These are phyloP conservation scores for Agelas oroides DNA, from an alignment of 37 sponge, comb jelly and placozoan species.

Conservation along the genomic window DNA sequence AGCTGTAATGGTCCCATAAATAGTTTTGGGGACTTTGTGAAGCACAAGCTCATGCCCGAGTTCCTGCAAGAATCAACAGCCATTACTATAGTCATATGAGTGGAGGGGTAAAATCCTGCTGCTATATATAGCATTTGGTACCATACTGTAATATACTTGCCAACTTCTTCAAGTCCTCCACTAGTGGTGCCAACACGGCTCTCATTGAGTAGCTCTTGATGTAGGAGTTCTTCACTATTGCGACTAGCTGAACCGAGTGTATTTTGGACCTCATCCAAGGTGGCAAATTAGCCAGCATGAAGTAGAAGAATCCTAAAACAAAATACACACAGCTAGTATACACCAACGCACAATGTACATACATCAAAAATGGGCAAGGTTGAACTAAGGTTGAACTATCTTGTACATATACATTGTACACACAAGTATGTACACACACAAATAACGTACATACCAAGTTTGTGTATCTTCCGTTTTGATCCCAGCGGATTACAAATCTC, in stretches of 20 bases:
- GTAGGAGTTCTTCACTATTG: neutral
- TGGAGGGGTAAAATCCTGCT: no score
- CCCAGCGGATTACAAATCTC: constrained; percentile 37
- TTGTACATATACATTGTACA: no score
- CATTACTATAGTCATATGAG: no score
- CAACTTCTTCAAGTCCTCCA: constrained; percentile 48
- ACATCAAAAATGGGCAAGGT: no score
- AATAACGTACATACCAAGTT: constrained; percentile 22
- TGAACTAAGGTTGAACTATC: no score
- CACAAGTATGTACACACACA: no score
- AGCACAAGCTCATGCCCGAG: constrained; percentile 7
- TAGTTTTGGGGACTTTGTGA: neutral
- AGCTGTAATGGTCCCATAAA: constrained; percentile 42
- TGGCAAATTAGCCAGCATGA: constrained; percentile 41
- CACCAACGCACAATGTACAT: no score
- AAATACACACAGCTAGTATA: no score
- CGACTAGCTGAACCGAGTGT: constrained; percentile 25
- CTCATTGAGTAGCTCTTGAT: constrained; percentile 29
- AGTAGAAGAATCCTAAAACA: constrained; percentile 52
- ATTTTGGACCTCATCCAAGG: constrained; percentile 35
- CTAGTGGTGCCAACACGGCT: constrained; percentile 38
- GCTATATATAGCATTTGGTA: no score
- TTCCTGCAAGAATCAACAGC: no score
- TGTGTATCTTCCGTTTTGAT: constrained; percentile 19
- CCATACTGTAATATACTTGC: constrained; percentile 5